phyloP scores from a whole-genome alignment of 2,797 vertebrate species.

The Dryobates pubescens region DNA sequence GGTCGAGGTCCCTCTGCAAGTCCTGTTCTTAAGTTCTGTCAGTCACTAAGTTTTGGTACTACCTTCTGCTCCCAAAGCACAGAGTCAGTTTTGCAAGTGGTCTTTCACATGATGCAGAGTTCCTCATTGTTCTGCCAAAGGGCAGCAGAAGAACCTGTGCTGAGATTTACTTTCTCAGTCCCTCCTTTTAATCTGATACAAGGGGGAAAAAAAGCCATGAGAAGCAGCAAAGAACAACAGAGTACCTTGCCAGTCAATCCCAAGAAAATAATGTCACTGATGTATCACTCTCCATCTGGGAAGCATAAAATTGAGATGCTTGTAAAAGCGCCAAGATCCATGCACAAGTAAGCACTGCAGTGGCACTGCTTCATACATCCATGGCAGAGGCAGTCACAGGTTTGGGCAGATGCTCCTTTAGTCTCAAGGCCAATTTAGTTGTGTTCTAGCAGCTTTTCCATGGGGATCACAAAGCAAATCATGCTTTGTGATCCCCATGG shows the following conservation, averaged over 20 bases:
- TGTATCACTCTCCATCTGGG: not conserved
- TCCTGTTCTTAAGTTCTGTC: no score
- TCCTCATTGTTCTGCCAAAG: not conserved
- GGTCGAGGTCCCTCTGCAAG: no score
- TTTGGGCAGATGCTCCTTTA: not conserved
- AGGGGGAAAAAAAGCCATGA: not conserved
- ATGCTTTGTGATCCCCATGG: not conserved
- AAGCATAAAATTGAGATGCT: not conserved
- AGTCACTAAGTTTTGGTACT: not conserved
- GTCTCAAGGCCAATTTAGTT: not conserved
- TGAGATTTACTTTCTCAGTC: not conserved
- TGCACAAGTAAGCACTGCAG: not conserved
- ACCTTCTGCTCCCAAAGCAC: not conserved
- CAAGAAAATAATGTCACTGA: not conserved
- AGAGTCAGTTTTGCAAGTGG: not conserved
- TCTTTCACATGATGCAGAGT: not conserved
- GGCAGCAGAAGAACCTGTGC: not conserved
- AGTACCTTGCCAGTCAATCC: not conserved
- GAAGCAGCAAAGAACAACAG: not conserved
- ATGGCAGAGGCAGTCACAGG: not conserved
- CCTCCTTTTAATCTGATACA: not conserved
- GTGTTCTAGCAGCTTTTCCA: not conserved
- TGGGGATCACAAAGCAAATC: not conserved
- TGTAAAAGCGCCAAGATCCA: not conserved
- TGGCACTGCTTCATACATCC: not conserved